Conservation (phyloP, 1,140 invertebrate genomes). For the Odontomachus brunneus region DNA sequence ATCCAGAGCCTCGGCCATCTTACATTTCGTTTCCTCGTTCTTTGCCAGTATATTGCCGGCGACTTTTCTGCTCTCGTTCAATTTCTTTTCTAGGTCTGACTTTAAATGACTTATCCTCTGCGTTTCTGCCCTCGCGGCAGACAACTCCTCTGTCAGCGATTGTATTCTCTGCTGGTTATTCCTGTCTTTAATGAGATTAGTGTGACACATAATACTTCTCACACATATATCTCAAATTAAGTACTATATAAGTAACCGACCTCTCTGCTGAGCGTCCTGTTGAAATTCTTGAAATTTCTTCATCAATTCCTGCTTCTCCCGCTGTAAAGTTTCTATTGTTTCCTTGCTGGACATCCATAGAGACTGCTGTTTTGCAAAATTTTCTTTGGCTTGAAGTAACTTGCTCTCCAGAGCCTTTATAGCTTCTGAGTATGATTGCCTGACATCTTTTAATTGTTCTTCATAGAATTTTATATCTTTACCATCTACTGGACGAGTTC, state of each 20-base stretch:
- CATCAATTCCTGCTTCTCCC: slow-evolving; percentile 76
- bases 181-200: slow-evolving; percentile 76
- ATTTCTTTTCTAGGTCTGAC: slow-evolving; percentile 74
- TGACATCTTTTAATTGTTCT: slow-evolving; percentile 79
- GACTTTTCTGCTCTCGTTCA: slow-evolving; percentile 73
- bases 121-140: slow-evolving; percentile 71
- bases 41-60: slow-evolving; percentile 70
- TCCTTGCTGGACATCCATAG: slow-evolving; percentile 77
- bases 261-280: slow-evolving; percentile 68
- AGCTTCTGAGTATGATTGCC: slow-evolving; percentile 82
- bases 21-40: slow-evolving; percentile 78
- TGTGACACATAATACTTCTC: not conserved
- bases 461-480: slow-evolving; percentile 77
- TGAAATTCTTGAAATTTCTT: slow-evolving; percentile 69
- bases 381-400: slow-evolving; percentile 79
- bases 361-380: slow-evolving; percentile 80
- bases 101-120: slow-evolving; percentile 70
- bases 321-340: slow-evolving; percentile 75
- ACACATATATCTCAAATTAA: slow-evolving; percentile 29
- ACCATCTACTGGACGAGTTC: slow-evolving; percentile 81
- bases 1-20: slow-evolving; percentile 85
- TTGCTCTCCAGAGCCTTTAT: slow-evolving; percentile 82
- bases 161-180: slow-evolving; percentile 70
- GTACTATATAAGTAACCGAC: slow-evolving; percentile 51
- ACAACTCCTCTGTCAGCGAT: slow-evolving; percentile 74